Conservation (phyloP, 2,113 vertebrate genomes). For the Paralichthys olivaceus region DNA sequence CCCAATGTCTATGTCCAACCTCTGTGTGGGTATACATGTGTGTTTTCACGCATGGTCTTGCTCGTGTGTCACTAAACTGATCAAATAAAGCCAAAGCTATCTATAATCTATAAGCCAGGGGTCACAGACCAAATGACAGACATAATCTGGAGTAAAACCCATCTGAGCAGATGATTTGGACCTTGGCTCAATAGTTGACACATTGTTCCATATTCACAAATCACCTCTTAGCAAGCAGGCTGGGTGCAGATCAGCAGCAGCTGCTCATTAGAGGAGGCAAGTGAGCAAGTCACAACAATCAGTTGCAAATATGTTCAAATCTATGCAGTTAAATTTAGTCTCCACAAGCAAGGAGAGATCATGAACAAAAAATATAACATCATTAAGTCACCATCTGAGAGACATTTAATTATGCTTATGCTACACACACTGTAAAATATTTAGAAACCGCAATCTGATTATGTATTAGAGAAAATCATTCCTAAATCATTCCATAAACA, state of each 20-base stretch:
- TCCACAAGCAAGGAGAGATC: not conserved
- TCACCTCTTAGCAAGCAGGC: constrained; percentile 56
- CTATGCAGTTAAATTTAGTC: not conserved
- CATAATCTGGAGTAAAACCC: constrained; percentile 77
- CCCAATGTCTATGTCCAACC: not conserved
- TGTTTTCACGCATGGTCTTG: constrained; percentile 8
- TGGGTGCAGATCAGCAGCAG: constrained; percentile 35
- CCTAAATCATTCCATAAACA: too few relatives aligned
- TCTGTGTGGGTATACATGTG: not conserved
- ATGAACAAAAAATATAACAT: not conserved
- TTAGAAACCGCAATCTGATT: too few relatives aligned
- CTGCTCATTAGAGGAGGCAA: constrained; percentile 19
- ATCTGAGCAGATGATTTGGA: constrained; percentile 75
- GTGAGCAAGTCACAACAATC: constrained; percentile 1
- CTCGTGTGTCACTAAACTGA: constrained; percentile 61
- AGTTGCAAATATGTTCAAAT: not conserved
- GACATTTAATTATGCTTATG: not conserved
- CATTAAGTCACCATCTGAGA: not conserved
- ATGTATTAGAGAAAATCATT: too few relatives aligned
- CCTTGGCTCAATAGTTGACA: constrained; percentile 74
- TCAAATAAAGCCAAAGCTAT: constrained; percentile 78
- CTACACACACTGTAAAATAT: not conserved
- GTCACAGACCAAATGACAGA: constrained; percentile 63
- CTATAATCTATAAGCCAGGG: constrained; percentile 80
- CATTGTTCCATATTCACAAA: constrained; percentile 77